Evolutionary conservation across 92 coral and sea anemone species (phyloP).

Genomic region (Siderastrea radians): DNA sequence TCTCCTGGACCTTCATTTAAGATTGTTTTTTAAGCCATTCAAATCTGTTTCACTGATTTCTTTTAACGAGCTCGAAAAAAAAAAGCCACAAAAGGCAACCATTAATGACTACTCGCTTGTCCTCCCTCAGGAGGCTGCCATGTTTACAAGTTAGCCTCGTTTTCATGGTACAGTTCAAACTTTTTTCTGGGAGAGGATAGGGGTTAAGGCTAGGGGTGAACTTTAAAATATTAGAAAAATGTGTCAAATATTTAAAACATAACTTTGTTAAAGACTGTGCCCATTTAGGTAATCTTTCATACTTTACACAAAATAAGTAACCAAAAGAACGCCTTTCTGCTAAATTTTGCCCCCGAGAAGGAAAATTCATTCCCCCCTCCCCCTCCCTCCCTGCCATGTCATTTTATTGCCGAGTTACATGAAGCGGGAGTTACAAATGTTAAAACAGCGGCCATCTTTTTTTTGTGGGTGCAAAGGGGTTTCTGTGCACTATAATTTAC

Average conservation of each 20-base stretch:
- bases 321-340: too few species aligned
- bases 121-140: neutral
- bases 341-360: neutral
- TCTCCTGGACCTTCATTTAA: too few species aligned
- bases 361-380: neutral
- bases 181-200: neutral
- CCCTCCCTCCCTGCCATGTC: neutral
- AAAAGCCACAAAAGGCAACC: neutral
- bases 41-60: neutral
- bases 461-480: neutral
- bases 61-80: neutral
- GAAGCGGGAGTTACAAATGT: conserved; percentile 43
- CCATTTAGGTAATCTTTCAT: too few species aligned
- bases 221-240: neutral
- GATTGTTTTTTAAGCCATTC: neutral
- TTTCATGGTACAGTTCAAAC: neutral
- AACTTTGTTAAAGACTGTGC: too few species aligned
- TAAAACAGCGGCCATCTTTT: neutral
- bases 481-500: neutral
- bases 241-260: too few species aligned
- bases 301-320: too few species aligned
- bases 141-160: conserved; percentile 25
- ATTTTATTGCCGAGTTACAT: neutral
- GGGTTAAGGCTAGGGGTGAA: neutral
- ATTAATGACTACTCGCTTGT: neutral